These are phyloP conservation scores for Thaumetopoea pityocampa DNA, from an alignment of 1,140 invertebrate species.

Conservation along the genomic window DNA sequence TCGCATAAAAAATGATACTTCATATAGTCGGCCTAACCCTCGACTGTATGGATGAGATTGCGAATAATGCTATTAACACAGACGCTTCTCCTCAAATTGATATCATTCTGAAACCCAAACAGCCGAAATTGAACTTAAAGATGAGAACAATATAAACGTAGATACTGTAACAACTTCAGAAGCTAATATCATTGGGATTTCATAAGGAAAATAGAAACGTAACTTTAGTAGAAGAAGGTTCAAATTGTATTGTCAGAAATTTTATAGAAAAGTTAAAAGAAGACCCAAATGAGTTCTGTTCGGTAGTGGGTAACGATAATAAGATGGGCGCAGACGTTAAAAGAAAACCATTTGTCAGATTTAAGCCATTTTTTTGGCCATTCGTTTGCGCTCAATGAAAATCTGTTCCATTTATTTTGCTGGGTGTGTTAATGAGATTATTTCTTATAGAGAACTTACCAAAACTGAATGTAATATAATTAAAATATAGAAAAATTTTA, in stretches of 20 bases:
- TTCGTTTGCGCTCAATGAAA: conserved; percentile 61
- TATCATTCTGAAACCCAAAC: conserved; percentile 43
- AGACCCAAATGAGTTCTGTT: conserved; percentile 72
- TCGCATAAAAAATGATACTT: conserved; percentile 71
- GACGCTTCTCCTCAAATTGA: conserved; percentile 76
- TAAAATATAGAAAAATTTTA: no score
- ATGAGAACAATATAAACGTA: conserved; percentile 19
- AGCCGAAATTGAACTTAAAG: conserved; percentile 38
- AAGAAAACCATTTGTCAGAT: conserved; percentile 74
- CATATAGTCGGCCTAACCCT: conserved; percentile 55
- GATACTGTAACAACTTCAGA: conserved; percentile 10
- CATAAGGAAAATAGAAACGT: conserved; percentile 27
- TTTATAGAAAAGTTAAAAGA: conserved; percentile 47
- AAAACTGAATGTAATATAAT: no score
- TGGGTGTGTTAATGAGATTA: conserved; percentile 45
- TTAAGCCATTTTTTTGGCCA: conserved; percentile 68
- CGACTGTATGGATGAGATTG: conserved; percentile 75
- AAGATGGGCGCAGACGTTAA: conserved; percentile 75
- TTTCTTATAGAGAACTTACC: no score
- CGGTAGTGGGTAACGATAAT: conserved; percentile 73
- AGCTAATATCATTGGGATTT: conserved; percentile 26
- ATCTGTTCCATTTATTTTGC: conserved; percentile 71
- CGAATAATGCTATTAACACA: conserved; percentile 75
- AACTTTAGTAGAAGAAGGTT: conserved; percentile 14
- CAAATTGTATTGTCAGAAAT: conserved; percentile 23